A percentile compares a stretch with the other conserved stretches of the same genome.
Conservation (phyloP, 2,888 invertebrate species). For the Zhengitettix transpicula region DNA sequence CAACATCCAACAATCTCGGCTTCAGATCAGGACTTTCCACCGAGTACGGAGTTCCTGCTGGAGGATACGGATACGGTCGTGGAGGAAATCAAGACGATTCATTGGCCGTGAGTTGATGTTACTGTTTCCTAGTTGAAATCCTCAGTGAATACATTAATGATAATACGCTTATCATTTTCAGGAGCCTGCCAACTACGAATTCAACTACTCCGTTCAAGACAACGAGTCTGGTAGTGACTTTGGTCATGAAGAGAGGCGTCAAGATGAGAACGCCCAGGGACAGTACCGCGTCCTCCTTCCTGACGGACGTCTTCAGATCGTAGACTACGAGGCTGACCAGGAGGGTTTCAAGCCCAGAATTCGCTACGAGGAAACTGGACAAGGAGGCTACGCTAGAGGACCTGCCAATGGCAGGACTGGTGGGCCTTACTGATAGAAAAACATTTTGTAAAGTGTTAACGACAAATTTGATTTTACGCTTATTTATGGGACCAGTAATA, state of each 20-base stretch:
- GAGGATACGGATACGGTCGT: neutral
- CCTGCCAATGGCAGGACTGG: too few species aligned
- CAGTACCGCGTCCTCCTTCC: conserved; percentile 25
- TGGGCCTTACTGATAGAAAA: too few species aligned
- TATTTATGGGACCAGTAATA: too few species aligned
- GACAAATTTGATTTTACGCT: too few species aligned
- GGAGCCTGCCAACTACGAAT: conserved; percentile 23
- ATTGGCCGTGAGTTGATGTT: conserved; percentile 3
- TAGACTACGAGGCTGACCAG: conserved; percentile 50
- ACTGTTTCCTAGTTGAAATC: neutral
- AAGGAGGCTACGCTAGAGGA: neutral
- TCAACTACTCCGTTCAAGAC: conserved; percentile 25
- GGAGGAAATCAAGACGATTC: conserved; percentile 1
- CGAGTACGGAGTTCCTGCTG: neutral
- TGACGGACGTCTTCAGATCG: conserved; percentile 34
- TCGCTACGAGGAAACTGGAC: conserved; percentile 35
- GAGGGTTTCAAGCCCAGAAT: conserved; percentile 50
- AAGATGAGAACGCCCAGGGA: conserved; percentile 25
- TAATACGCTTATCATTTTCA: conserved; percentile 4
- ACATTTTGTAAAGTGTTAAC: too few species aligned
- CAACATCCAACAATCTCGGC: neutral
- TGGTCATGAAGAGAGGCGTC: conserved; percentile 25
- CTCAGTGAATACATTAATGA: too few species aligned
- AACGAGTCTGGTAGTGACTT: conserved; percentile 24
- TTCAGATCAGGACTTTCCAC: neutral